A percentile compares a stretch with the other conserved stretches of the same genome.
Conservation (phyloP, 2,113 vertebrate genomes). For the Ophthalmolycus amberensis region DNA sequence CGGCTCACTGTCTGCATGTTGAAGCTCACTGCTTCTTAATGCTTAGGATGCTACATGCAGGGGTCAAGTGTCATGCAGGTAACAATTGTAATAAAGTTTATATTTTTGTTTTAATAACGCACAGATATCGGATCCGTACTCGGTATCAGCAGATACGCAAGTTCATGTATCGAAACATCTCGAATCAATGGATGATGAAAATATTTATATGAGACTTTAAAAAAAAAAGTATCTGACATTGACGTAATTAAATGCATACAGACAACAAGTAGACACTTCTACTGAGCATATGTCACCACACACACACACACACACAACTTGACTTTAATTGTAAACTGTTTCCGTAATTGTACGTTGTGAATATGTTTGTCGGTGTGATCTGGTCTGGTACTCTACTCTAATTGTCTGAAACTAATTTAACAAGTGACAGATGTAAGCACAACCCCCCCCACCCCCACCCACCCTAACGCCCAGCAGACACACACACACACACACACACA, state of each 20-base stretch:
- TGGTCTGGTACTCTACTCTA: slow-evolving; percentile 57
- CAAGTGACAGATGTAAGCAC: slow-evolving; percentile 83
- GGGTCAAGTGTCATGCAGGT: no score
- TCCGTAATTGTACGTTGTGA: slow-evolving; percentile 44
- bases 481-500: slow-evolving; percentile 46
- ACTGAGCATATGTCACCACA: background rate
- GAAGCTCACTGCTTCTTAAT: no score
- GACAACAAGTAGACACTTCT: background rate
- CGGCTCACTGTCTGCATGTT: no score
- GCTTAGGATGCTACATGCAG: no score
- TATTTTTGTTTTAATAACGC: background rate
- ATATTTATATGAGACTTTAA: background rate
- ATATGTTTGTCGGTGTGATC: slow-evolving; percentile 49
- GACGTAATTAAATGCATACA: background rate
- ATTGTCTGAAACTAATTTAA: slow-evolving; percentile 81
- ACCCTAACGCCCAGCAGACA: slow-evolving; percentile 24
- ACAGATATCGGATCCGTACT: no score
- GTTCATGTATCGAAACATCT: no score
- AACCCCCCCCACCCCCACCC: slow-evolving; percentile 57
- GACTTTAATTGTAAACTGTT: slow-evolving; percentile 49
- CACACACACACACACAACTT: background rate
- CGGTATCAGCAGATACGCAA: no score
- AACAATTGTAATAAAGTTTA: background rate
- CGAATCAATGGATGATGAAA: background rate
- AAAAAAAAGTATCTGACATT: background rate